Conservation (phyloP, 2,113 vertebrate species). For the Jacana jacana region DNA sequence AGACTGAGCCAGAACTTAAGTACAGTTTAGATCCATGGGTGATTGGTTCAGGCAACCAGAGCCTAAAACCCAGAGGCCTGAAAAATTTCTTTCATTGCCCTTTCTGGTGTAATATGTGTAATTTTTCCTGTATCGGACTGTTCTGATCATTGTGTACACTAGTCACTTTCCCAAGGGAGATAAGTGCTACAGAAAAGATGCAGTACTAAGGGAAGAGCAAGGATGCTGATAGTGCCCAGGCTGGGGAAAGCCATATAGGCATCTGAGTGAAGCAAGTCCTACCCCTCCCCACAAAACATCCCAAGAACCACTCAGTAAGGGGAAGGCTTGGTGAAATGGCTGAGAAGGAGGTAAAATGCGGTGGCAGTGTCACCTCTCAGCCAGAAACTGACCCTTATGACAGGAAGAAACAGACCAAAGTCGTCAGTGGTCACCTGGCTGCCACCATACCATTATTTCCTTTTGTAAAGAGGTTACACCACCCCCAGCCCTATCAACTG, state of each 20-base stretch:
- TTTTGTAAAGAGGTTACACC: neutral
- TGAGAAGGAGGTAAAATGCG: neutral
- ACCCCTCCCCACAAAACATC: neutral
- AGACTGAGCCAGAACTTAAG: neutral
- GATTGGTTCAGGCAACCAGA: neutral
- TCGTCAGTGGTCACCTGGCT: neutral
- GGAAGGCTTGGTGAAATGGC: neutral
- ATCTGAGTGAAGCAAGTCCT: neutral
- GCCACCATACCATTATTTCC: fast-evolving
- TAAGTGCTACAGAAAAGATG: neutral
- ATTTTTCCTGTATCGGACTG: neutral
- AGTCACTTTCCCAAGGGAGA: neutral
- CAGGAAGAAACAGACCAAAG: neutral
- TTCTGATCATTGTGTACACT: neutral
- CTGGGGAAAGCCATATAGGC: neutral
- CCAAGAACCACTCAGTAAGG: neutral
- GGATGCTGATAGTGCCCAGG: neutral
- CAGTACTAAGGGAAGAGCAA: neutral
- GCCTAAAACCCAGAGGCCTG: neutral
- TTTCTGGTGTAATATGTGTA: neutral
- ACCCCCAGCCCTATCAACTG: neutral
- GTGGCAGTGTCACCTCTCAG: neutral
- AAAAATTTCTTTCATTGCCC: neutral
- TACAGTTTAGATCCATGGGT: neutral
- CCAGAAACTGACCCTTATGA: neutral